Evolutionary conservation across 2,113 vertebrate genomes (phyloP), one percentile per base, ranked within the genome.

Genomic region (Thryonomys swinderianus): DNA sequence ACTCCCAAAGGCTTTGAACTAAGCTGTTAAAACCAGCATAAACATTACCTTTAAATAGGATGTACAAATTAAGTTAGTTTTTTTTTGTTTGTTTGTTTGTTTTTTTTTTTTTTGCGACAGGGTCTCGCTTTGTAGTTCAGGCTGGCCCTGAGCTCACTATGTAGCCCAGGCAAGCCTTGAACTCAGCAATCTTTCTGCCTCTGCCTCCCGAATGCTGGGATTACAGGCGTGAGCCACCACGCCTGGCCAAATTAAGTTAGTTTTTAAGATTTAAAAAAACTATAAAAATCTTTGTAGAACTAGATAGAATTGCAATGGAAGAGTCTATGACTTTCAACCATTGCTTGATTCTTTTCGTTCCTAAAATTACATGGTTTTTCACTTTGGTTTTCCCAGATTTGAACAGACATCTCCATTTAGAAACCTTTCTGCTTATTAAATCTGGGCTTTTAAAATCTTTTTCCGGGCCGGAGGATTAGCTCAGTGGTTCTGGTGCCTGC

Each of bases 251-350:
- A n/a, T 94, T 85, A 73, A 88, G 64, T 53, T 73, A 88, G 23
- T 80, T 80, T 69, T 42, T 90, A 85, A 84, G 48, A 45, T 90
- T 94, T 93, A 82, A 90, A 73, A 51, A 81, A 84, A 81, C 64
- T 42, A 53, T 13, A 87, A 88, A 89, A 51, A 62, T 7, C 9
- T 79, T 10, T 66, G 42, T n/a, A 83, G 34, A 42, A 59, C 30
- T 85, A 71, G 57, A 11, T 88, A 17, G 5, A 7, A 45, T 76
- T 94, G 93, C 73, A 53, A 81, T 7, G 3, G 9, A 85, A 90
- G 23, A 9, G 27, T 84, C 67, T 90, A n/a, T 42, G 4, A 80
- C 67, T 53, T 92, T 55, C 55, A 95, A 62, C 73, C 27, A 55
- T 27, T 81, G 59, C 34, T 92, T 64, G 61, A 86, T 62, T n/a